These are phyloP conservation scores for Trichogramma pretiosum DNA, from an alignment of 1,140 invertebrate genomes.

Conservation along the genomic window DNA sequence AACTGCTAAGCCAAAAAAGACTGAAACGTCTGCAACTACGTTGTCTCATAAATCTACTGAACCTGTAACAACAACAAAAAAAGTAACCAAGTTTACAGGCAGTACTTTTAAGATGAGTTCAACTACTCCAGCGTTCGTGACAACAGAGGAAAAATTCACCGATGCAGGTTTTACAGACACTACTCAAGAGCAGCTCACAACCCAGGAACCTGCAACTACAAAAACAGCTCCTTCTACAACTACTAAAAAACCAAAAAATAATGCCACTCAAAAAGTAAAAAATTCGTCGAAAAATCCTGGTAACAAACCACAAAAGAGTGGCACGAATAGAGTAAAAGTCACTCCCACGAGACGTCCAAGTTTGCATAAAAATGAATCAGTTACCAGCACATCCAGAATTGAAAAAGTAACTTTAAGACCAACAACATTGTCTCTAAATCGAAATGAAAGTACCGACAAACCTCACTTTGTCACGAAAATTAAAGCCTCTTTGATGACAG, in stretches of 20 bases:
- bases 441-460: conserved; percentile 24
- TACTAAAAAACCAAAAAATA: conserved; percentile 15
- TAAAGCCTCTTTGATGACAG: conserved; percentile 32
- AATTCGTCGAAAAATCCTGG: conserved; percentile 16
- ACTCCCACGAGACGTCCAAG: conserved; percentile 10
- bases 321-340: conserved; percentile 3
- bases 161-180: too few relatives aligned
- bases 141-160: too few relatives aligned
- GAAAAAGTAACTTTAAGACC: conserved; percentile 42
- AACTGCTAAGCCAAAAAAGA: conserved; percentile 9
- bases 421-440: conserved; percentile 27
- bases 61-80: not conserved
- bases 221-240: conserved; percentile 19
- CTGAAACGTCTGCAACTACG: conserved; percentile 13
- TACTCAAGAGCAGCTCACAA: too few relatives aligned
- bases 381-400: conserved; percentile 30
- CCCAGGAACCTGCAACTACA: too few relatives aligned
- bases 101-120: conserved; percentile 15
- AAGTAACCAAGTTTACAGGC: conserved; percentile 14
- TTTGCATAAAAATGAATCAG: conserved; percentile 9
- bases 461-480: conserved; percentile 37
- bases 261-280: conserved; percentile 22
- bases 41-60: conserved; percentile 20
- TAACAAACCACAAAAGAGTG: conserved; percentile 12
- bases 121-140: conserved; percentile 21